Evolutionary conservation across 1,140 invertebrate species (phyloP).

Genomic region (Sweltsa coloradensis): DNA sequence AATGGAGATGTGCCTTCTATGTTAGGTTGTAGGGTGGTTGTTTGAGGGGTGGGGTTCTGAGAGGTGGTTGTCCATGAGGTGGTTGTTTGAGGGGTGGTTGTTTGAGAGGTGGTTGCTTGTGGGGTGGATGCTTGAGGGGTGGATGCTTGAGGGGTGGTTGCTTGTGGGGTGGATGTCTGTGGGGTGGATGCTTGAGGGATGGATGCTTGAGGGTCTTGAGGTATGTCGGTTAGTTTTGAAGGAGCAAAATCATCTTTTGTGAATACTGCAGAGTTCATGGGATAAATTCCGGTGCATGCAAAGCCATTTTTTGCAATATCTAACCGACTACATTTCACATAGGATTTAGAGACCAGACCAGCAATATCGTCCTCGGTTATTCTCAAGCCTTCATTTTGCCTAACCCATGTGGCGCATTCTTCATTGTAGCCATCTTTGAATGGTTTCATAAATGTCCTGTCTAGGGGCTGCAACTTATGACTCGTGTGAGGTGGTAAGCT

Average conservation of each 20-base stretch:
- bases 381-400: slow-evolving; percentile 1
- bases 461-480: slow-evolving; percentile 25
- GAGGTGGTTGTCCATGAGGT: too few relatives aligned
- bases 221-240: slow-evolving; percentile 1
- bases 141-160: neutral
- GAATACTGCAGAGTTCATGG: slow-evolving; percentile 5
- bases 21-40: neutral
- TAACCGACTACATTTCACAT: neutral
- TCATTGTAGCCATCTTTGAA: slow-evolving; percentile 26
- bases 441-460: slow-evolving; percentile 27
- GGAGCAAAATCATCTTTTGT: slow-evolving; percentile 8
- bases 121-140: neutral
- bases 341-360: slow-evolving; percentile 2
- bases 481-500: slow-evolving; percentile 27
- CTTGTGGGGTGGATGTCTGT: neutral
- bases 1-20: neutral
- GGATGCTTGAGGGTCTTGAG: slow-evolving; percentile 1
- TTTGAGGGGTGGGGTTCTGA: neutral
- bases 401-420: slow-evolving; percentile 9
- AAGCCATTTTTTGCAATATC: slow-evolving; percentile 5
- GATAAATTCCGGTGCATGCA: slow-evolving; percentile 4
- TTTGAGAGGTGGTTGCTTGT: neutral
- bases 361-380: slow-evolving; percentile 6
- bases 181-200: neutral
- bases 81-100: neutral